Percentiles rank a stretch among this genome's conserved stretches.
phyloP scores from a whole-genome alignment of 2,888 invertebrate genomes.

The Scaptomyza flava region DNA sequence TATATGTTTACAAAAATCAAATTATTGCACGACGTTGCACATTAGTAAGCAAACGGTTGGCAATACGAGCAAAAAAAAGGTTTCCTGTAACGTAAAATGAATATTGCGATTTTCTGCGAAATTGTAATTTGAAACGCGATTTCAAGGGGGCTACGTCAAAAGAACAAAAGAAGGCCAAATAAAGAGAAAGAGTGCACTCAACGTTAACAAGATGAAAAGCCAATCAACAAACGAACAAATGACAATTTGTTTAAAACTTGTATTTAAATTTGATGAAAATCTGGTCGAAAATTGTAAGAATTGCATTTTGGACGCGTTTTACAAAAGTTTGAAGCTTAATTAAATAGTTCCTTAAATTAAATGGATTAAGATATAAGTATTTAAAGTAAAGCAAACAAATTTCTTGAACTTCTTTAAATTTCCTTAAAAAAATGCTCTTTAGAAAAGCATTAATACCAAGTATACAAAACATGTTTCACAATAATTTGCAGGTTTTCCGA shows the following conservation, averaged over 20 bases:
- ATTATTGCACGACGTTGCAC: constrained; percentile 74
- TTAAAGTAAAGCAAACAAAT: too few relatives aligned
- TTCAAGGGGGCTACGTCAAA: not conserved
- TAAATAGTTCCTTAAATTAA: too few relatives aligned
- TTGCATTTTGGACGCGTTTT: too few relatives aligned
- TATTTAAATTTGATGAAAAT: not conserved
- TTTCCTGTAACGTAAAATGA: constrained; percentile 27
- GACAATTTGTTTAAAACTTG: not conserved
- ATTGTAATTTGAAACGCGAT: constrained; percentile 43
- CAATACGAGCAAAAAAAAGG: constrained; percentile 11
- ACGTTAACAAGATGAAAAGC: constrained; percentile 19
- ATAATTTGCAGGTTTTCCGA: too few relatives aligned
- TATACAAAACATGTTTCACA: too few relatives aligned
- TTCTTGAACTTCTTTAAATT: too few relatives aligned
- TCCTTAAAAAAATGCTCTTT: too few relatives aligned
- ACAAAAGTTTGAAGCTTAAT: too few relatives aligned
- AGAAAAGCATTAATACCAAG: too few relatives aligned
- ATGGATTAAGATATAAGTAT: too few relatives aligned
- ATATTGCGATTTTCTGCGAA: constrained; percentile 50
- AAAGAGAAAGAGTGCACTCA: not conserved
- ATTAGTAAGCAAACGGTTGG: constrained; percentile 53
- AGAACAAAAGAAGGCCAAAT: not conserved
- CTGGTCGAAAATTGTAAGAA: not conserved
- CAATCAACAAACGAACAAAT: constrained; percentile 13
- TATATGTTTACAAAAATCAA: constrained; percentile 65